Evolutionary conservation across 2,888 invertebrate genomes (phyloP), one percentile per base, ranked within the genome.

Genomic region (Sceliomorpha sp.): DNA sequence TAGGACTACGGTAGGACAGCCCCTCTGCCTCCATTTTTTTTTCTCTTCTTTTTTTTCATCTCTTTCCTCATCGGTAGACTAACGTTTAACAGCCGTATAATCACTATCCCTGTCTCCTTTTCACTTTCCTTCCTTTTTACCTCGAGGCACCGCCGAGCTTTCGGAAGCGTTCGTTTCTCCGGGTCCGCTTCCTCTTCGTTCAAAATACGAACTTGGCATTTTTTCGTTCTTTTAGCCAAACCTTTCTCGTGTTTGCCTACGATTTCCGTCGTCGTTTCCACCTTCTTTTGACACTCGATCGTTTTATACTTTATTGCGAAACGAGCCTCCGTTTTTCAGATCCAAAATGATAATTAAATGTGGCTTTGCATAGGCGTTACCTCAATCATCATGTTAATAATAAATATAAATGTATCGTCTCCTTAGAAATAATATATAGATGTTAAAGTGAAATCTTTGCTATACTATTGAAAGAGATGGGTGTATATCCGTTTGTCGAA

Each of bases 61-160:
- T 27, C n/a, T 9, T 26, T 14, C 29, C 29, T 29, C 14, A n/a
- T 29, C 44, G 29, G 36, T 70, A 36, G 47, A 55, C 59, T 60
- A 71, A 73, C 68, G 32, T 73, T 74, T 74, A 73, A 73, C 70
- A 69, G 70, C 74, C 74, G 70, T 73, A 72, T 74, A 74, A 74
- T 74, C 74, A 73, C 69, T 66, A 53, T 53, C 67, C 42, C 47
- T 56, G 27, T 26, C 37, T 39, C 48, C 31, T 26, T 50, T 45
- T 44, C 32, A 39, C 42, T 48, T 37, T 51, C 17, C 39, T 12
- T 39, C 51, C 36, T 39, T 51, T 10, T 39, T 26, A 15, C 15
- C 44, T 29, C 12, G 42, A 8, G 14, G 44, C 44, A 14, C 17
- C 9, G 13, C 13, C 26, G 31, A 8, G 14, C 44, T 44, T 44